Conservation (phyloP, 1,140 invertebrate genomes). For the Saccostrea cuccullata region DNA sequence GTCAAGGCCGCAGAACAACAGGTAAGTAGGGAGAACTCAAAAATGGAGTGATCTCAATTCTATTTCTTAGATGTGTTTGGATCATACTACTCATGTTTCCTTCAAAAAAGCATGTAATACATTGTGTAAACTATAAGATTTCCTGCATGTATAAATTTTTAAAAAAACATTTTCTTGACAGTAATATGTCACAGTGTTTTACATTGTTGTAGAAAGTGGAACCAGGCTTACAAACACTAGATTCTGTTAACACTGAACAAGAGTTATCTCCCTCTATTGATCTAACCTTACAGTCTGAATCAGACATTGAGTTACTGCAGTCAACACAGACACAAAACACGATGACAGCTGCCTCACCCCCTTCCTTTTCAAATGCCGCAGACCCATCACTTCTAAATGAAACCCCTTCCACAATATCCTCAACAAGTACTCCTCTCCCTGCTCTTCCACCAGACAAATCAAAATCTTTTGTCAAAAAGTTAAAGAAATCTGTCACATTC, state of each 20-base stretch:
- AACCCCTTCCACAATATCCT: background rate
- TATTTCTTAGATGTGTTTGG: background rate
- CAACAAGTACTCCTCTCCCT: background rate
- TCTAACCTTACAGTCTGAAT: background rate
- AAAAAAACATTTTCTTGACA: background rate
- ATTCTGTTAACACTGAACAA: background rate
- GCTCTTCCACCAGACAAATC: background rate
- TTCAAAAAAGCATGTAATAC: too few species aligned
- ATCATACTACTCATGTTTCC: background rate
- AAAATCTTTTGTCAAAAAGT: background rate
- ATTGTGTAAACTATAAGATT: background rate
- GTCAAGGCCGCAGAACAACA: constrained; percentile 77
- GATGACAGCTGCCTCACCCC: background rate
- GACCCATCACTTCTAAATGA: constrained; percentile 1
- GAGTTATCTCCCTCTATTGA: background rate
- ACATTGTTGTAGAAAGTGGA: constrained; percentile 3
- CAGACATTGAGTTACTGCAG: background rate
- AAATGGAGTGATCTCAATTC: background rate
- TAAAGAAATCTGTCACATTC: background rate
- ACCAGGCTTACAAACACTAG: background rate
- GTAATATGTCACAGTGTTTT: background rate
- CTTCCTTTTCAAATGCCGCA: background rate
- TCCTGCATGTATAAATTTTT: background rate
- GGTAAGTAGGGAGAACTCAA: background rate
- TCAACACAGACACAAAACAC: background rate